Evolutionary conservation across 2,113 vertebrate genomes (phyloP), one percentile per base, ranked within the genome.

Genomic region (Sprattus sprattus): DNA sequence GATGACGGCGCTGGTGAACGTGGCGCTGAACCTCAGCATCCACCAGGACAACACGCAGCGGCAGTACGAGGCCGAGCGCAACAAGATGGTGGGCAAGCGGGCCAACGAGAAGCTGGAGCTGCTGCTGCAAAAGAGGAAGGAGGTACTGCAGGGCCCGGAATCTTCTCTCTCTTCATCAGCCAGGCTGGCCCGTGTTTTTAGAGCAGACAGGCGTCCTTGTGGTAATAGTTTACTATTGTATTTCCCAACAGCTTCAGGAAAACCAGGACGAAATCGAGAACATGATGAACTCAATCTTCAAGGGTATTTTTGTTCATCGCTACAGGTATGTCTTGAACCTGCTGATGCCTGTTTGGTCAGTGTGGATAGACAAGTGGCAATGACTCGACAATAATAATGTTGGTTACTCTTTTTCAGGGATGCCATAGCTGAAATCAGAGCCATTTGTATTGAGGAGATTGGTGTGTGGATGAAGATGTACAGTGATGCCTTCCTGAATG

Each of bases 271-370:
- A 99, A 94, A 99, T 99, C 0, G 98, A 99, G 93, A 99, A 99
- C 91, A 99, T 99, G 98, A 99, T 99, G 98, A 99, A 99, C 94
- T 99, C 98, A 91, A 99, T 99, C 95, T 99, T 99, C 94, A 99
- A 99, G 95, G 98, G 98, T 91, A 99, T 99, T 93, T 99, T 99
- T 93, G 98, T 99, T 92, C 98, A 99, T 94, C 97, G 98, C 95
- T 99, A 99, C 95, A 98, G 98, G 98, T 99, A 95, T 94, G 95
- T 78, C 45, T 13, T 20, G 54, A 60, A 20, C 18, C 54, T 22
- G 20, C 54, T 22, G 54, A 60, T 22, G 54, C 54, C 7, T 60
- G 6, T 22, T 60, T 22, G 54, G 6, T 60, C 22, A 22, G 54
- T 4, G 20, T 60, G 54, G 18, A 18, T 20, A 22, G 54, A 60